Evolutionary conservation across 2,888 invertebrate genomes (phyloP).

Genomic region (Lissocephala sabroskyi): DNA sequence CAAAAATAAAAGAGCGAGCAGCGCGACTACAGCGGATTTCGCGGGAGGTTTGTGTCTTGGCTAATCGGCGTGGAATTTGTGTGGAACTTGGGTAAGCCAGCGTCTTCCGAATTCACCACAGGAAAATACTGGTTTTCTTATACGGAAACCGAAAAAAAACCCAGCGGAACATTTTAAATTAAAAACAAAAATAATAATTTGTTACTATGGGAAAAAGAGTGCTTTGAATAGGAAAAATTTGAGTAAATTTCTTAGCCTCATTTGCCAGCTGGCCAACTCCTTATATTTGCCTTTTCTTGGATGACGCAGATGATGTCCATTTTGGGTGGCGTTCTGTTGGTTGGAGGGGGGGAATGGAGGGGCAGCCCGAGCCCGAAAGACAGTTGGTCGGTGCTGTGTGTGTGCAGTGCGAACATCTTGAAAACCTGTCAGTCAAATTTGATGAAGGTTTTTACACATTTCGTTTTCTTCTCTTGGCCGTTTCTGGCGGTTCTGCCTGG

Average conservation of each 20-base stretch:
- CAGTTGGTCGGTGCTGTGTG: no score
- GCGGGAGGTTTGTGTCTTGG: constrained; percentile 1
- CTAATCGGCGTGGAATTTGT: constrained; percentile 6
- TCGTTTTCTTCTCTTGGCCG: constrained; percentile 30
- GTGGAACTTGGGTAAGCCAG: no score
- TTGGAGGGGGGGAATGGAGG: background rate
- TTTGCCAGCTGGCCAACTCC: no score
- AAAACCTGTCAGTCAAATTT: constrained; percentile 70
- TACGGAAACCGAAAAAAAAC: no score
- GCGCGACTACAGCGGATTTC: no score
- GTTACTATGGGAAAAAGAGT: background rate
- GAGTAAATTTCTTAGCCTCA: background rate
- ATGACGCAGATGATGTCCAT: background rate
- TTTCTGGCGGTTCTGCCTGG: constrained; percentile 7
- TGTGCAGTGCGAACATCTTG: constrained; percentile 68
- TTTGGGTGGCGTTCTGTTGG: constrained; percentile 30
- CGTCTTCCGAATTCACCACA: no score
- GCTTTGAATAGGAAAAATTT: no score
- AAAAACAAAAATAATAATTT: background rate
- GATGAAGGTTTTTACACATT: constrained; percentile 66
- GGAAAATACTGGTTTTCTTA: background rate
- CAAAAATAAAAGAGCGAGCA: no score
- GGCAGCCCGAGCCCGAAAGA: constrained; percentile 15
- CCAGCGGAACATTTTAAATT: background rate
- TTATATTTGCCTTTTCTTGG: no score